Evolutionary conservation across 2,888 invertebrate genomes (phyloP).

Genomic region (Rhopalosiphum nymphaeae): DNA sequence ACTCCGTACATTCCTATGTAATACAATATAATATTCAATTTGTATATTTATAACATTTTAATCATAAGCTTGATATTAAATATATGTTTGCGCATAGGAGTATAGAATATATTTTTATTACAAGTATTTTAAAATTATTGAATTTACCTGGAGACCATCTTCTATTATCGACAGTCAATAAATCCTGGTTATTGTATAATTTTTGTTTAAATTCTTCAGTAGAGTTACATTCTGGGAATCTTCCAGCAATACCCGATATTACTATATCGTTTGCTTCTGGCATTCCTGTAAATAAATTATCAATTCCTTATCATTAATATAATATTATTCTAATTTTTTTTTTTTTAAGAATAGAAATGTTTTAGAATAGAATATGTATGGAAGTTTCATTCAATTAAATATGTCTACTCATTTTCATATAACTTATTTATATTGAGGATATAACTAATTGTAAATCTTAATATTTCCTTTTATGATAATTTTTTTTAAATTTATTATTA

Average conservation of each 20-base stretch:
- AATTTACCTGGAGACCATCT: slow-evolving; percentile 85
- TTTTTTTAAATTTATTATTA: no score
- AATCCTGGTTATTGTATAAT: slow-evolving; percentile 90
- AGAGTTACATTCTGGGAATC: slow-evolving; percentile 90
- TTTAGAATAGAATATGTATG: no score
- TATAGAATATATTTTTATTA: background rate
- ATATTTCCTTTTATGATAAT: no score
- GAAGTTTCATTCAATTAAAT: no score
- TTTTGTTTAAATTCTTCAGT: slow-evolving; percentile 94
- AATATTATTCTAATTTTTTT: no score
- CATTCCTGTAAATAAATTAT: slow-evolving; percentile 1
- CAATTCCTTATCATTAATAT: no score
- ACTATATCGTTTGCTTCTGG: slow-evolving; percentile 74
- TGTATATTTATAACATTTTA: background rate
- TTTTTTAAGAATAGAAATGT: no score
- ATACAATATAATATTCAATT: background rate
- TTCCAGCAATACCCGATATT: slow-evolving; percentile 83
- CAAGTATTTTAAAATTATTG: background rate
- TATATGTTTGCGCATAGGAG: background rate
- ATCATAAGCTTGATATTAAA: background rate
- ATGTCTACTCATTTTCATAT: no score
- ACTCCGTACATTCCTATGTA: slow-evolving; percentile 60
- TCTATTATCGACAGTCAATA: slow-evolving; percentile 91
- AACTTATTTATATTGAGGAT: no score
- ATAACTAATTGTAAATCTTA: no score